Evolutionary conservation across 2,888 invertebrate genomes (phyloP), one percentile per base, ranked within the genome.

Genomic region (Mythimna ferrago): DNA sequence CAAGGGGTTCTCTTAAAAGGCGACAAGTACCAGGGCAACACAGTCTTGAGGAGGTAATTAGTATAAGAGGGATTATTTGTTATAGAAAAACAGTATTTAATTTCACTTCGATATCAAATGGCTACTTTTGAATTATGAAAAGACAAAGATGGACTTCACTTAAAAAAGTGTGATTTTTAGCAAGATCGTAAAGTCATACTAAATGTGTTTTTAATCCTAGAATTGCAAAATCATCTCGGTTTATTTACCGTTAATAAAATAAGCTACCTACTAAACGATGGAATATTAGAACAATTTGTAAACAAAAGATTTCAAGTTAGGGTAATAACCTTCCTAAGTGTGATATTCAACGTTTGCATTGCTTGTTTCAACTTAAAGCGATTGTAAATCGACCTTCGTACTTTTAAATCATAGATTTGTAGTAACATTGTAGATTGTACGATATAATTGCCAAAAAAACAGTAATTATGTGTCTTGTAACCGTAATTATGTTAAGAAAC

Each of bases 341-440:
- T 51, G 66, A 53, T 62, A 57, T 72, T 78, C 16, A 54, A 35
- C 66, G 58, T 63, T 69, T 57, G 48, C 58, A 38, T 58, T 53
- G 44, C 19, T 35, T 41, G 58, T 53, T 66, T 41, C 48, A 10
- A 75, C 19, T 41, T 26, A n/a, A 67, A 35, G 63, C 57, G 26
- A 72, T 26, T 73, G 64, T 73, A 48, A 51, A 67, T 61, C 41
- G 44, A 65, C 80, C 80, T 64, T 35, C n/a, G 38, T 56, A 41
- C 26, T 69, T 57, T 38, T 32, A 32, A 72, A 56, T 60, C 19
- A 44, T 51, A 51, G 32, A 38, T 66, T 1, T 19, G 10, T 32
- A 16, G 2, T 14, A 38, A 38, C 19, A 38, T 51, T 44, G 11
- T 35, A 44, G 26, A 44, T 53, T 44, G 21, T 11, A 56, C 14